Conservation (phyloP, 2,113 vertebrate genomes). For the Platysternon megacephalum region DNA sequence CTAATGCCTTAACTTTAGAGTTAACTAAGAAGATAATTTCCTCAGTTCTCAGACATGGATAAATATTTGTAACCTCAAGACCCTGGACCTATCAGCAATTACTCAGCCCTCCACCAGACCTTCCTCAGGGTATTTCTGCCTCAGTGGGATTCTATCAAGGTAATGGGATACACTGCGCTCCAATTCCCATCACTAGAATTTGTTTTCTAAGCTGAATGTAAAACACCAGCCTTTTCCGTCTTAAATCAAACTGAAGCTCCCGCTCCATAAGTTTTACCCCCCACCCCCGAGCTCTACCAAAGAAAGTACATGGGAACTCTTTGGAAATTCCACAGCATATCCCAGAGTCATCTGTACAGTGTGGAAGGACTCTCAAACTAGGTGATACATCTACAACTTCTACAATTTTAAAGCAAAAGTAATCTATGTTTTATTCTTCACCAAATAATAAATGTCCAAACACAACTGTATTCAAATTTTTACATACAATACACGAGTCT, state of each 20-base stretch:
- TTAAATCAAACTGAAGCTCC: not conserved
- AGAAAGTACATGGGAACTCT: not conserved
- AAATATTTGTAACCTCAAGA: not conserved
- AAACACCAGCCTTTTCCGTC: not conserved
- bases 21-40: slow-evolving; percentile 1
- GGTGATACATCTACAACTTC: not conserved
- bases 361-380: not conserved
- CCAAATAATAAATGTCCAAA: not conserved
- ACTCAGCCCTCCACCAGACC: not conserved
- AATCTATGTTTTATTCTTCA: not conserved
- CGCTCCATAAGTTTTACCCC: not conserved
- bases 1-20: not conserved
- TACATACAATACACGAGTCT: rapidly evolving
- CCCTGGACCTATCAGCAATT: not conserved
- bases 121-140: not conserved
- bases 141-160: not conserved
- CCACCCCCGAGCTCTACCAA: too few relatives aligned
- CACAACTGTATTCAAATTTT: not conserved
- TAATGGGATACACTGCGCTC: not conserved
- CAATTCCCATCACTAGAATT: not conserved
- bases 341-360: not conserved
- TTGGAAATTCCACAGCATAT: not conserved
- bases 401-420: not conserved
- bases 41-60: not conserved
- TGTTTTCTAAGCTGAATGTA: not conserved